Evolutionary conservation across 2,797 vertebrate species (phyloP), one percentile per base, ranked within the genome.

Genomic region (Leptatherina wallacei): DNA sequence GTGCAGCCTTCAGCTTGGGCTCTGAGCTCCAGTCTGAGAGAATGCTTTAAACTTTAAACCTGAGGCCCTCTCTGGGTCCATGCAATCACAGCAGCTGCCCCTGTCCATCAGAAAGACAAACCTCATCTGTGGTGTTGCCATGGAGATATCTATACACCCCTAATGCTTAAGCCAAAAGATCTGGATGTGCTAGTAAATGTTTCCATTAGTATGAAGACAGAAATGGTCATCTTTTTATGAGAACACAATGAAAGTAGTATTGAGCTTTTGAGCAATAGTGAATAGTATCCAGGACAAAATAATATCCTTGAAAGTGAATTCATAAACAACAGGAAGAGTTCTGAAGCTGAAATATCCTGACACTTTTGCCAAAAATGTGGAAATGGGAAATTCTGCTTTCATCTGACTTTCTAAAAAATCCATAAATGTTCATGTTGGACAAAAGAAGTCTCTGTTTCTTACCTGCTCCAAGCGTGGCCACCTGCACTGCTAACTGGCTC

Each of bases 1-100:
- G 89, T 89, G 79, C 62, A 73, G 81, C 78, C 71, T 80, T 83
- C 82, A 79, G 77, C 78, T 59, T 12, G 16, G 61, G 47, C 84
- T 81, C 80, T 52, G 38, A 56, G 65, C 85, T 77, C 73, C 88
- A 88, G 87, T 88, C 80, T 89, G 71, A 85, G 85, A 80, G 89
- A 92, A 93, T 90, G 91, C 87, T 84, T 89, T 89, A 87, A 91
- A 78, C 87, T 84, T 89, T 89, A 87, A 91, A 78, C 77, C 58
- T 14, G 75, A 68, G 81, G 75, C 78, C 71, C 56, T 68, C 54
- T 67, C 55, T 6, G 6, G 49, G 69, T 81, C 65, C 47, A 38
- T 38, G 68, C 36, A 8, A 65, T 73, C 71, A 54, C 62, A 49
- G 27, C 91, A 92, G 91, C 85, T 92, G 93, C 76, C 83, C 64